phyloP scores from a whole-genome alignment of 2,113 vertebrate species.

The Calyptomena viridis region DNA sequence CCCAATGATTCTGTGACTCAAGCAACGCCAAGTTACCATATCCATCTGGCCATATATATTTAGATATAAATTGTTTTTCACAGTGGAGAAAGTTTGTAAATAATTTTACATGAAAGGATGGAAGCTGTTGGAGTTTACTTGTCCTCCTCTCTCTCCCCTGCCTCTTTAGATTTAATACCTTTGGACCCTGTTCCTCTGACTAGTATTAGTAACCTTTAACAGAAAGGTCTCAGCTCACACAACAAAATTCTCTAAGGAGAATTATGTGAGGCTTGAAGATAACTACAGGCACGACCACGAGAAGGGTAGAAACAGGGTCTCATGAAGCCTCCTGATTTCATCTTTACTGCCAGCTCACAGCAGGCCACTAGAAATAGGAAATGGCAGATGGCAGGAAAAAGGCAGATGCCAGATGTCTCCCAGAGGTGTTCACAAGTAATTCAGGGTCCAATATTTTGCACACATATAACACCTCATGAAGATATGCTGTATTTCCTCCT shows the following conservation, averaged over 20 bases:
- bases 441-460: background rate
- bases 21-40: background rate
- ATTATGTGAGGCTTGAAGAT: background rate
- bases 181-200: background rate
- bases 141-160: background rate
- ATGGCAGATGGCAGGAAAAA: background rate
- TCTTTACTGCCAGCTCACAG: background rate
- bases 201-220: background rate
- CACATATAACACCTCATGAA: background rate
- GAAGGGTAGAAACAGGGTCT: background rate
- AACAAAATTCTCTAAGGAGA: background rate
- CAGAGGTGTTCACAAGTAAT: background rate
- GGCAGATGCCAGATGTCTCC: background rate
- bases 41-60: background rate
- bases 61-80: background rate
- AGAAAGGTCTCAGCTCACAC: background rate
- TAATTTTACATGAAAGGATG: background rate
- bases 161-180: background rate
- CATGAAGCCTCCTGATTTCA: background rate
- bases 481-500: background rate
- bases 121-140: background rate
- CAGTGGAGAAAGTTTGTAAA: background rate
- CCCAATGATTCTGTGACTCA: background rate
- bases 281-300: background rate
- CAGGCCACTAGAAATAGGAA: background rate